Evolutionary conservation across 1,140 invertebrate genomes (phyloP).

Genomic region (Bombyx mandarina): DNA sequence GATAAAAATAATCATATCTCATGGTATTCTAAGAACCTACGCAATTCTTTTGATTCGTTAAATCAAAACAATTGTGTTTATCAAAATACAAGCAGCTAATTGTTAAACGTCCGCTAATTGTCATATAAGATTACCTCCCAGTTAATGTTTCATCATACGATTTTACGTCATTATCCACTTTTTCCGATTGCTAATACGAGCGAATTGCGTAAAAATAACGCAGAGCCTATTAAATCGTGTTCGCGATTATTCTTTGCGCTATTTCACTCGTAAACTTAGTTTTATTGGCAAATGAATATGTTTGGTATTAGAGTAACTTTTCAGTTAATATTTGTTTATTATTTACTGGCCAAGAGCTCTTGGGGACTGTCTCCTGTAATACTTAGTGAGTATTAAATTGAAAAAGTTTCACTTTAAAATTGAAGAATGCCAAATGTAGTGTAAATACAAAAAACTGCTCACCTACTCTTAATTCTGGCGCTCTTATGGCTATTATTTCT

Average conservation of each 20-base stretch:
- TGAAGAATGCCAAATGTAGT: too few species aligned
- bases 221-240: neutral
- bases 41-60: too few species aligned
- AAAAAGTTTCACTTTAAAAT: too few species aligned
- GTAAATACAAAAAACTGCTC: too few species aligned
- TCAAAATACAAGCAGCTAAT: slow-evolving; percentile 20
- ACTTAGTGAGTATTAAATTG: slow-evolving; percentile 45
- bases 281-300: slow-evolving; percentile 14
- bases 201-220: too few species aligned
- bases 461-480: too few species aligned
- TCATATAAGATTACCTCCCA: slow-evolving; percentile 31
- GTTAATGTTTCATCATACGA: slow-evolving; percentile 18
- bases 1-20: too few species aligned
- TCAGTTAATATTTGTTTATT: slow-evolving; percentile 33
- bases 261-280: slow-evolving; percentile 1
- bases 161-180: slow-evolving; percentile 16
- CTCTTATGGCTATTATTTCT: too few species aligned
- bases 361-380: slow-evolving; percentile 54
- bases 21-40: too few species aligned
- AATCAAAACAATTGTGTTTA: slow-evolving; percentile 19
- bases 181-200: too few species aligned
- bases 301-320: slow-evolving; percentile 25
- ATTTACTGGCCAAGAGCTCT: slow-evolving; percentile 37
- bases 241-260: slow-evolving; percentile 10
- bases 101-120: slow-evolving; percentile 16